Percentiles rank a stretch among this genome's conserved stretches.
These are phyloP conservation scores for Phenganax stokvisi DNA, from an alignment of 92 coral and sea anemone genomes.

Conservation along the genomic window DNA sequence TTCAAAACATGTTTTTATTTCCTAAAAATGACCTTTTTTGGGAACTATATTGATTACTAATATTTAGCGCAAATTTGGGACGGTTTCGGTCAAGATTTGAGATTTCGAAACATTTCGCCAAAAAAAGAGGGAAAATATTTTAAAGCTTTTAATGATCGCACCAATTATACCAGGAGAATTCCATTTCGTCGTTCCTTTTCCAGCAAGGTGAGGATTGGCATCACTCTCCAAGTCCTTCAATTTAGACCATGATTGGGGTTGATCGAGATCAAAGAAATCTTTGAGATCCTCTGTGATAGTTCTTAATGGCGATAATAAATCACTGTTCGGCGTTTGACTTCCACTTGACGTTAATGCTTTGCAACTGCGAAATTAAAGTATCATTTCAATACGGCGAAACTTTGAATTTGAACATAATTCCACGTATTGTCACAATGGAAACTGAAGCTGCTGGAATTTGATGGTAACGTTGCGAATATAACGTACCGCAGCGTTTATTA, in stretches of 20 bases:
- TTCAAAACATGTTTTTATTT: too few relatives aligned
- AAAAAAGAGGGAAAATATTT: neutral
- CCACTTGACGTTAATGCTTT: neutral
- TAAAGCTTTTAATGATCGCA: conserved; percentile 6
- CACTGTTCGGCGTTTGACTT: conserved; percentile 13
- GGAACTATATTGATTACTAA: too few relatives aligned
- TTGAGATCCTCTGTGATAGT: conserved; percentile 60
- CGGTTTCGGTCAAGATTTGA: too few relatives aligned
- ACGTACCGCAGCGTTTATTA: too few relatives aligned
- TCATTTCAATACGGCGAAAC: too few relatives aligned
- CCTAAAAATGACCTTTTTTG: too few relatives aligned
- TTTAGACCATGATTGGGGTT: conserved; percentile 72
- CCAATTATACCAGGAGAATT: conserved; percentile 92
- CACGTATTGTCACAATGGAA: neutral
- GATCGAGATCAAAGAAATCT: conserved; percentile 72
- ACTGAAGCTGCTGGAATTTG: neutral
- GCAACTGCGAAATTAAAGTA: neutral
- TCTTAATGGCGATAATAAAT: conserved; percentile 76
- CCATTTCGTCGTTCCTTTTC: conserved; percentile 58
- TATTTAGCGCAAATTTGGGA: too few relatives aligned
- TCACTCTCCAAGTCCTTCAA: conserved; percentile 75
- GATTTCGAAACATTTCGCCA: neutral
- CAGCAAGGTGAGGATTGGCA: conserved; percentile 22
- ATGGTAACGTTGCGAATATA: too few relatives aligned
- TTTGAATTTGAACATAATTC: too few relatives aligned